These are phyloP conservation scores for Rhopilema esculentum DNA, from an alignment of 30 jellyfish, hydroid and myxozoan species.

Conservation along the genomic window DNA sequence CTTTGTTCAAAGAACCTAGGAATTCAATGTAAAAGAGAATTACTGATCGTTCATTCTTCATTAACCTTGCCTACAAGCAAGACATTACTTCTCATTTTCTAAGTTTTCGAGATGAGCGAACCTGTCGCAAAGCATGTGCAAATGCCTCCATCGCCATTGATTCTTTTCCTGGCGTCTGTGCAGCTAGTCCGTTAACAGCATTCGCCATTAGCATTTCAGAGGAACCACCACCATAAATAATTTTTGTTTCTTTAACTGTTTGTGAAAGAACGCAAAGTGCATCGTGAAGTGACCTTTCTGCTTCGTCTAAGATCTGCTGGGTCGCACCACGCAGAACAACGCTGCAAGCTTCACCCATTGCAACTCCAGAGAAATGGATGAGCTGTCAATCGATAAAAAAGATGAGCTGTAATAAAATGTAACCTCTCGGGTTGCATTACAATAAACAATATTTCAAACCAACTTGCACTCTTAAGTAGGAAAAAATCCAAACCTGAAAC, in stretches of 20 bases:
- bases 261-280: constrained; percentile 94
- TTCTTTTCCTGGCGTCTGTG: constrained; percentile 96
- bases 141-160: constrained; percentile 93
- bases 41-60: neutral
- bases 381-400: no score
- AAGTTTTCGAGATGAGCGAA: neutral
- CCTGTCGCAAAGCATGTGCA: constrained; percentile 94
- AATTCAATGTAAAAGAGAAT: neutral
- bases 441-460: no score
- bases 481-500: no score
- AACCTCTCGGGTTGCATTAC: no score
- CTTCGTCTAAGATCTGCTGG: constrained; percentile 94
- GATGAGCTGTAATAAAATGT: no score
- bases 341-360: constrained; percentile 97
- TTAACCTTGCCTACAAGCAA: neutral
- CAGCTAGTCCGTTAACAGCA: constrained; percentile 91
- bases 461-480: no score
- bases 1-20: no score
- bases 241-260: constrained; percentile 89
- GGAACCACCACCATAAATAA: constrained; percentile 98
- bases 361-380: constrained; percentile 98
- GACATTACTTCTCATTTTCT: no score
- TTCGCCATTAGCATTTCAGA: constrained; percentile 98
- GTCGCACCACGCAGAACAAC: constrained; percentile 98
- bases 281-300: constrained; percentile 98